Base-by-base conservation (phyloP, 2,888 invertebrate species). In the Eutolmus rufibarbis region DNA sequence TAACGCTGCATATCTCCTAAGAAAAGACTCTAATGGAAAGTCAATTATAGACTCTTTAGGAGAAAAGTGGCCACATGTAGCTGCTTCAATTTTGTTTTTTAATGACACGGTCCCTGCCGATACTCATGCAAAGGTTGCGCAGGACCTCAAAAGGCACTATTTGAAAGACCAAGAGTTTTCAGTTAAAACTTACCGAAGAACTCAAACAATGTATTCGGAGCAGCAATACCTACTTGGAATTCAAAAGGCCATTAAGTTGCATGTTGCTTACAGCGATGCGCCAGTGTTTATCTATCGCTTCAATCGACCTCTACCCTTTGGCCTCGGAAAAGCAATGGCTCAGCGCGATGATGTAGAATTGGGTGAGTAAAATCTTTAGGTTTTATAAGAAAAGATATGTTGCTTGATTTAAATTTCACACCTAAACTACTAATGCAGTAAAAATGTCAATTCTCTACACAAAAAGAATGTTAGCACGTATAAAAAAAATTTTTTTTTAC, bases 211-310 rank as follows among this genome's bases (percentile, higher is more conserved):
- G 90, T 93, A 95, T 0, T 93, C 95, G 0, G 96, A 96, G 91
- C 92, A 96, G 12, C 91, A 95, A 0, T 96, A 96, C 90, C 91
- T 93, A 0, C 93, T 92, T 3, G 95, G 94, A 56, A 94, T 95
- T 0, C 94, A 95, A 76, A 94, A 93, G 88, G 92, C 95, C n/a
- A 94, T 95, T 0, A 94, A 94, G 89, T 90, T 95, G 77, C 95
- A 95, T 90, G 37, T 23, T 74, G 90, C 92, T 23, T 92, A 92
- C 57, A 94, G 94, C 0, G 92, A 93, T 16, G 94, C 94, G 88
- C 95, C 95, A 0, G 94, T 95, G 3, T 95, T 95, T 92, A 93
- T 94, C 87, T 96, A 96, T 90, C 93, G 94, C 19, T 96, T 95
- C 91, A 92, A 94, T 5, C 95, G 94, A 91, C 93, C 94, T 82